Percentiles rank a stretch among this genome's conserved stretches.
Conservation (phyloP, 2,113 vertebrate genomes). For the Gallinago media region DNA sequence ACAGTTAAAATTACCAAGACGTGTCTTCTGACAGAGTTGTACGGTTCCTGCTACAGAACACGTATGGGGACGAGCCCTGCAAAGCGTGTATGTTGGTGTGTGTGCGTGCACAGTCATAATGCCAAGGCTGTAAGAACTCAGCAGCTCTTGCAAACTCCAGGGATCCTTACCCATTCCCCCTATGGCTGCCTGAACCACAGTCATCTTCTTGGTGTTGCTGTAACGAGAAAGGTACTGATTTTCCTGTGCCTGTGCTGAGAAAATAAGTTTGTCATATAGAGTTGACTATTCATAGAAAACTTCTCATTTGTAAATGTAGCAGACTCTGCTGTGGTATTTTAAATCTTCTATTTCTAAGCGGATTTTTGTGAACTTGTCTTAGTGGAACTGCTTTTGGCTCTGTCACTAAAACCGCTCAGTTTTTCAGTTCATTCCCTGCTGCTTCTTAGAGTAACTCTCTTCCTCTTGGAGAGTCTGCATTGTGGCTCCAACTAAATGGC, state of each 20-base stretch:
- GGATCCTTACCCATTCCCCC: neutral
- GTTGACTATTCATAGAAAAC: constrained; percentile 19
- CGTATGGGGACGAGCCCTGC: neutral
- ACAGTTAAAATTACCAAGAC: neutral
- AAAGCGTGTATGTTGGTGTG: neutral
- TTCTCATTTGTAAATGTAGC: neutral
- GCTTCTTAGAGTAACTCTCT: neutral
- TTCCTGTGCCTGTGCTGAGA: neutral
- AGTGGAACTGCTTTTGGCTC: neutral
- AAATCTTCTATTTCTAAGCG: constrained; percentile 35
- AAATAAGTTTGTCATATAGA: neutral
- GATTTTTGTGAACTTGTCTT: constrained; percentile 32
- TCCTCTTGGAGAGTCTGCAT: neutral
- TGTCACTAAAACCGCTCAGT: neutral
- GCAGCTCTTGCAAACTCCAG: neutral
- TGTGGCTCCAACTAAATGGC: constrained; percentile 7
- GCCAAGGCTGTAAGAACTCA: neutral
- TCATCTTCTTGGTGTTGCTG: neutral
- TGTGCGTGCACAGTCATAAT: neutral
- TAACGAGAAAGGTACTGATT: neutral
- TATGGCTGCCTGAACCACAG: neutral
- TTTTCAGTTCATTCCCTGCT: neutral
- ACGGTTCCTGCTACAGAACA: neutral
- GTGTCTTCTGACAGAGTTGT: neutral
- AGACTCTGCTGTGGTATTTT: neutral